phyloP scores from a whole-genome alignment of 2,888 invertebrate species.

The Cataglyphis rosenhaueri region DNA sequence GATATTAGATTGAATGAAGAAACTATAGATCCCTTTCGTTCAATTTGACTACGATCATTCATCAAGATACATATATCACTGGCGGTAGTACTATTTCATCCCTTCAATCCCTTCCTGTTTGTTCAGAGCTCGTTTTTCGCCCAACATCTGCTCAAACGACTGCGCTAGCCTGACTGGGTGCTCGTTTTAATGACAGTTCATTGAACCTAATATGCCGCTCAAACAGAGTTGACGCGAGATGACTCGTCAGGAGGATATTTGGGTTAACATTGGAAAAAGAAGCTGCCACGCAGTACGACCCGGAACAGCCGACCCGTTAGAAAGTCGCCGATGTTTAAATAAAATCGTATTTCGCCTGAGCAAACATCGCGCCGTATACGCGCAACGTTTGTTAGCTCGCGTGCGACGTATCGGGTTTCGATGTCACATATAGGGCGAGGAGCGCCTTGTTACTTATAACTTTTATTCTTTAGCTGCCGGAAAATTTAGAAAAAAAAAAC shows the following conservation, averaged over 20 bases:
- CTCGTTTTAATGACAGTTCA: slow-evolving; percentile 51
- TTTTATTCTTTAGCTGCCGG: neutral
- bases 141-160: slow-evolving; percentile 51
- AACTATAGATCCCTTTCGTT: neutral
- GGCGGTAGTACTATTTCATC: neutral
- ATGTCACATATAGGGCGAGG: slow-evolving; percentile 21
- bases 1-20: neutral
- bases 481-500: neutral
- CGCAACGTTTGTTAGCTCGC: slow-evolving; percentile 15
- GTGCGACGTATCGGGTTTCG: slow-evolving; percentile 24
- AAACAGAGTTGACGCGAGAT: slow-evolving; percentile 50
- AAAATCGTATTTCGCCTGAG: slow-evolving; percentile 43
- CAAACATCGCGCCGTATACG: slow-evolving; percentile 31
- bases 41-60: slow-evolving; percentile 29
- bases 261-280: slow-evolving; percentile 36
- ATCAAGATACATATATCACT: slow-evolving; percentile 18
- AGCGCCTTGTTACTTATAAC: neutral
- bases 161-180: slow-evolving; percentile 30
- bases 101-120: slow-evolving; percentile 48
- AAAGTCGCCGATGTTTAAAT: slow-evolving; percentile 42
- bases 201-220: slow-evolving; percentile 33
- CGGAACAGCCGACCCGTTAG: slow-evolving; percentile 13
- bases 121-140: slow-evolving; percentile 32
- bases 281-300: neutral
- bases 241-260: slow-evolving; percentile 42